Conservation (phyloP, 2,113 vertebrate genomes). For the Bujurquina vittata region DNA sequence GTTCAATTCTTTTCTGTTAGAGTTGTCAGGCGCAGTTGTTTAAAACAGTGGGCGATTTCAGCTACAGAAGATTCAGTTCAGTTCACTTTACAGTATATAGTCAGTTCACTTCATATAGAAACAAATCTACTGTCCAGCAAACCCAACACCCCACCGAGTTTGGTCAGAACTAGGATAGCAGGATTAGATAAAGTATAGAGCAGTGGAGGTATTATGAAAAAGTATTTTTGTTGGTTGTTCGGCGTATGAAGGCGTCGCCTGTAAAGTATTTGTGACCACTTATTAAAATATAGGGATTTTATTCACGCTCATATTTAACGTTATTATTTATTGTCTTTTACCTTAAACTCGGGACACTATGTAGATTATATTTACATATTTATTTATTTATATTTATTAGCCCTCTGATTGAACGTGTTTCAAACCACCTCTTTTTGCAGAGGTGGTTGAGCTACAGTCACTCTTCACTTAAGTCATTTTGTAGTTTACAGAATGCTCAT, state of each 20-base stretch:
- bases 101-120: too few relatives aligned
- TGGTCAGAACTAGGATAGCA: neutral
- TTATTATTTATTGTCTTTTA: neutral
- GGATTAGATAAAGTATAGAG: neutral
- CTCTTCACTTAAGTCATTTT: neutral
- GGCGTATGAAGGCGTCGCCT: neutral
- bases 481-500: neutral
- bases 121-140: neutral
- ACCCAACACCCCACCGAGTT: neutral
- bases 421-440: neutral
- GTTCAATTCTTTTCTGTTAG: neutral
- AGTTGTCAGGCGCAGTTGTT: neutral
- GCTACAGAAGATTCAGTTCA: too few relatives aligned
- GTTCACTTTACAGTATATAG: too few relatives aligned
- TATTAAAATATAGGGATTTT: neutral
- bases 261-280: neutral
- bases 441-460: slow-evolving; percentile 27
- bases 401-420: neutral
- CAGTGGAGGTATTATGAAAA: neutral
- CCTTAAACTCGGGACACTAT: neutral
- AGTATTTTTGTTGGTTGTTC: neutral
- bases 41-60: neutral
- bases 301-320: neutral
- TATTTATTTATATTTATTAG: neutral
- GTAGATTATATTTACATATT: too few relatives aligned